phyloP scores from a whole-genome alignment of 1,140 invertebrate genomes.

The Cherax destructor region DNA sequence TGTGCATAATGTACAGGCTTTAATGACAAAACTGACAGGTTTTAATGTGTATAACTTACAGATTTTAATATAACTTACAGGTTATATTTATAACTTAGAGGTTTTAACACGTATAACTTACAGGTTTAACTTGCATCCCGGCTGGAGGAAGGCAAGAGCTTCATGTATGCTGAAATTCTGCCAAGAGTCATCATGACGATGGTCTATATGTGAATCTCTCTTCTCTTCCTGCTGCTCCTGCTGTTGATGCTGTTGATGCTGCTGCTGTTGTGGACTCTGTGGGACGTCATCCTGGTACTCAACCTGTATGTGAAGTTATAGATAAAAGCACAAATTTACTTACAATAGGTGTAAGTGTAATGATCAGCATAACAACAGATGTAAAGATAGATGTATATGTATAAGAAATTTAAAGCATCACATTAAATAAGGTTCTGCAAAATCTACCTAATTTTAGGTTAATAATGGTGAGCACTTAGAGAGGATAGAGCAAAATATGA shows the following conservation, averaged over 20 bases:
- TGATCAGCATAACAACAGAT: not conserved
- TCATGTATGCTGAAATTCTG: not conserved
- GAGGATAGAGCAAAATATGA: too few relatives aligned
- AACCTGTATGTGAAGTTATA: not conserved
- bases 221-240: not conserved
- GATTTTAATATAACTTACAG: too few relatives aligned
- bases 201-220: not conserved
- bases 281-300: not conserved
- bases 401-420: too few relatives aligned
- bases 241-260: not conserved
- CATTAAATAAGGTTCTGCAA: too few relatives aligned
- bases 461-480: too few relatives aligned
- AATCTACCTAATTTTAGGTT: too few relatives aligned
- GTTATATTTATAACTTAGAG: not conserved
- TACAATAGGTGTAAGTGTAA: not conserved
- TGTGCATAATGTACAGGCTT: too few relatives aligned
- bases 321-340: too few relatives aligned
- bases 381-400: not conserved
- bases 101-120: not conserved
- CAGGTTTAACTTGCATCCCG: not conserved
- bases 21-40: too few relatives aligned
- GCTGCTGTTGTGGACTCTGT: not conserved
- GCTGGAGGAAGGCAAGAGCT: not conserved
- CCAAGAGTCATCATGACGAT: not conserved
- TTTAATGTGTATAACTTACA: too few relatives aligned